Base-by-base conservation (phyloP, 2,113 vertebrate genomes). In the Zosterops lateralis region DNA sequence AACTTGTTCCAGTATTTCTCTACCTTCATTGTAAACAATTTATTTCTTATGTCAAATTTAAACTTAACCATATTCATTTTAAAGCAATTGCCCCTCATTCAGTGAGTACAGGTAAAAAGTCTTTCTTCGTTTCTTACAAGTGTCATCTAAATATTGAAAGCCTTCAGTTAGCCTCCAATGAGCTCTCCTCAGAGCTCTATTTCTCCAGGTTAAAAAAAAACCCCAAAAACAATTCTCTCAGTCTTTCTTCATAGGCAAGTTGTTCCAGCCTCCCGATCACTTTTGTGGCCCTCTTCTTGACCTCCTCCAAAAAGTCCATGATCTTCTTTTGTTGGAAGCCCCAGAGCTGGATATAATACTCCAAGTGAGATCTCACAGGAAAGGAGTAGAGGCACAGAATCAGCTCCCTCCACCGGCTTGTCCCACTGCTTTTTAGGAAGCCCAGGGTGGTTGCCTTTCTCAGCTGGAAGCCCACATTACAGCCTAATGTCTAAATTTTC, bases 401-500 rank as follows among this genome's bases (percentile, higher is more conserved):
- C 13, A 80, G 19, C 17, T 53, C 22, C 11, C 20, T 72, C 0
- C 0, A 12, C 18, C 15, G 40, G 16, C 5, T 47, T 44, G 31
- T 12, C 38, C 10, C 6, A 8, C 5, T 64, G 29, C 19, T 68
- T 64, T 58, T 28, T 47, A 44, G 42, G 31, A 13, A 57, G 11
- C 14, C 9, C 54, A 38, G 26, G 18, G 4, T 29, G 7, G 32
- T 29, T 68, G 14, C 9, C 45, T 16, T 38, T 74, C 24, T 60
- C 24, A 28, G 6, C 45, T 53, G 8, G 10, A 81, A 53, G 32
- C 29, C 16, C 36, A 53, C 28, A 6, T n/a, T 45, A 16, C 28
- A 60, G 14, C 3, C 4, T n/a, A 53, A 25, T 34, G n/a, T 47
- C 38, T n/a, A 47, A 10, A 51, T 75, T 88, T 67, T n/a, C 53